Percentiles rank a stretch among this genome's conserved stretches.
These are phyloP conservation scores for Spermophilus dauricus DNA, from an alignment of 2,113 vertebrate species.

Conservation along the genomic window DNA sequence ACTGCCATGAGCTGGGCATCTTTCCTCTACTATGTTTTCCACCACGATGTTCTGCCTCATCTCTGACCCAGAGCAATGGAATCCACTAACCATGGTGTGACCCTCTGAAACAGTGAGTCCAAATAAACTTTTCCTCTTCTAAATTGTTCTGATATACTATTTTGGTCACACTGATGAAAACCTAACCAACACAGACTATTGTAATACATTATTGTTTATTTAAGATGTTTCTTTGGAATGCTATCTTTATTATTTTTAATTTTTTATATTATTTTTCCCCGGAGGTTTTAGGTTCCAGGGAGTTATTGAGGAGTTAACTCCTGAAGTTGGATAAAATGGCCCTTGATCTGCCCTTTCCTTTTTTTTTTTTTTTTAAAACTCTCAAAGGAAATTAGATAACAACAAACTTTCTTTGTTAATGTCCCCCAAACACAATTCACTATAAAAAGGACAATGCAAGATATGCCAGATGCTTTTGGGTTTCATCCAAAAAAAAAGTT, in stretches of 20 bases:
- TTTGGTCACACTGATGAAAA: too few relatives aligned
- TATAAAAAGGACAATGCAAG: not conserved
- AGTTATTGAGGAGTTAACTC: not conserved
- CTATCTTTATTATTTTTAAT: not conserved
- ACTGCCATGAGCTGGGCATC: too few relatives aligned
- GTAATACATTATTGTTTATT: not conserved
- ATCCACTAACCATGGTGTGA: too few relatives aligned
- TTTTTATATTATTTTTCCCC: not conserved
- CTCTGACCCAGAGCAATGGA: too few relatives aligned
- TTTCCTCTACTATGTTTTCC: too few relatives aligned
- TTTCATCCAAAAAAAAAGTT: conserved; percentile 17
- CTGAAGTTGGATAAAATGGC: not conserved
- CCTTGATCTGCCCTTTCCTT: conserved; percentile 50
- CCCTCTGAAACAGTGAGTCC: too few relatives aligned
- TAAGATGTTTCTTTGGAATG: not conserved
- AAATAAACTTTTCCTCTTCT: too few relatives aligned
- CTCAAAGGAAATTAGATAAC: conserved; percentile 51
- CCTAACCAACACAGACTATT: too few relatives aligned
- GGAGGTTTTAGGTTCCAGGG: not conserved
- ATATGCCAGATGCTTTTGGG: not conserved
- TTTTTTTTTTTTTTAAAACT: conserved; percentile 65
- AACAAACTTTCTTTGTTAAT: conserved; percentile 33
- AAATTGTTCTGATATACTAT: too few relatives aligned
- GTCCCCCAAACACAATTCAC: conserved; percentile 28
- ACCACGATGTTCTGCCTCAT: too few relatives aligned